These are phyloP conservation scores for Delphinus delphis DNA, from an alignment of 2,113 vertebrate genomes.

Conservation along the genomic window DNA sequence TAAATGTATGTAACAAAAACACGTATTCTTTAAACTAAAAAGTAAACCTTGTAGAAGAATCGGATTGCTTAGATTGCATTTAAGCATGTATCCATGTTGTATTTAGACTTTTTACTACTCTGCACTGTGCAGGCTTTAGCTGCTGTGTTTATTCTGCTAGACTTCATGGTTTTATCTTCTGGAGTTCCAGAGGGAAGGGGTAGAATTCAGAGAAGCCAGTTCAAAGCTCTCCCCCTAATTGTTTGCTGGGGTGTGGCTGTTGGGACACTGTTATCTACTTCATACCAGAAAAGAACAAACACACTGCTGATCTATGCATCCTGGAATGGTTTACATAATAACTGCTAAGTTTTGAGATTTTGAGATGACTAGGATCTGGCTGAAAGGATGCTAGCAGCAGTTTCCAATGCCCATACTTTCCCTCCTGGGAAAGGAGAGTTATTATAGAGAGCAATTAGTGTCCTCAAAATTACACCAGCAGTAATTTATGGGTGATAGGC, in stretches of 20 bases:
- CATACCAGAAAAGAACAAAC: background rate
- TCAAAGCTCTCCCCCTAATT: background rate
- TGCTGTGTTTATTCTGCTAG: background rate
- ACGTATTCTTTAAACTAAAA: slow-evolving; percentile 22
- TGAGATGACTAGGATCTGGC: background rate
- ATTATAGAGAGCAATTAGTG: background rate
- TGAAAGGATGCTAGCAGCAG: background rate
- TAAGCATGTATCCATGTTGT: background rate
- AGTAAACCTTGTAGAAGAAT: background rate
- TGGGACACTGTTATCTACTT: background rate
- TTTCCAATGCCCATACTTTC: background rate
- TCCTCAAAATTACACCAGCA: background rate
- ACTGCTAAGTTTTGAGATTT: background rate
- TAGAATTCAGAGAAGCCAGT: background rate
- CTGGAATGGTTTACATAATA: background rate
- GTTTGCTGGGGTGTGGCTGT: background rate
- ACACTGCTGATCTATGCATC: background rate
- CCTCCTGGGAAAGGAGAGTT: background rate
- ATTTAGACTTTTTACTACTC: background rate
- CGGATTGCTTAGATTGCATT: background rate
- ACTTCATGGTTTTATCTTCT: slow-evolving; percentile 31
- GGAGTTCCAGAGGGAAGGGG: background rate
- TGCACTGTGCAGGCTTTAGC: background rate
- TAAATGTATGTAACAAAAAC: background rate
- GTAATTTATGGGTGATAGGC: background rate